Conservation (phyloP, 2,797 vertebrate genomes). For the Acanthornis magna region DNA sequence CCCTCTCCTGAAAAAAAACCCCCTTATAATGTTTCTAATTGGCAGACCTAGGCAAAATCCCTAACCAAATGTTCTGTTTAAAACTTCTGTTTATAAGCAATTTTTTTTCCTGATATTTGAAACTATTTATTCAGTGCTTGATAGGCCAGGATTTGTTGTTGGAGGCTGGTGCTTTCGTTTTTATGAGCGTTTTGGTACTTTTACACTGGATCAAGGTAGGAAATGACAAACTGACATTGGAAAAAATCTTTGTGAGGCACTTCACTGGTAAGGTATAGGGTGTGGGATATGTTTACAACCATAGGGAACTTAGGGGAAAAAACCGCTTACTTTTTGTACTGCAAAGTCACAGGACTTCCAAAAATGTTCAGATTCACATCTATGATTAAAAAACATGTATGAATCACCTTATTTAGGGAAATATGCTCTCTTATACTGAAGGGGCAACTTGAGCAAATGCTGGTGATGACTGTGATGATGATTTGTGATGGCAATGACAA, state of each 20-base stretch:
- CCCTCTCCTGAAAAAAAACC: neutral
- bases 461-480: neutral
- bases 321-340: accelerated
- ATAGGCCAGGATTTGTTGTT: neutral
- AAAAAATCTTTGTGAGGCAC: neutral
- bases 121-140: neutral
- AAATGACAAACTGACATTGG: neutral
- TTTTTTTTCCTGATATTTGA: neutral
- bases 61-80: neutral
- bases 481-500: neutral
- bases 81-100: neutral
- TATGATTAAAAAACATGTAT: neutral
- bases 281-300: neutral
- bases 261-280: neutral
- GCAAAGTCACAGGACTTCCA: neutral
- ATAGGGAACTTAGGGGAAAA: accelerated
- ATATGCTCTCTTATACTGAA: neutral
- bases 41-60: neutral
- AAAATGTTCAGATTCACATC: neutral
- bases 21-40: neutral
- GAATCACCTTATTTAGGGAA: neutral
- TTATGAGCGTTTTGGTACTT: neutral
- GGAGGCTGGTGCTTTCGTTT: neutral
- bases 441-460: neutral
- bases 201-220: neutral